Percentiles rank a stretch among this genome's conserved stretches.
Evolutionary conservation across 2,113 vertebrate species (phyloP).

Genomic region (Osmerus eperlanus): DNA sequence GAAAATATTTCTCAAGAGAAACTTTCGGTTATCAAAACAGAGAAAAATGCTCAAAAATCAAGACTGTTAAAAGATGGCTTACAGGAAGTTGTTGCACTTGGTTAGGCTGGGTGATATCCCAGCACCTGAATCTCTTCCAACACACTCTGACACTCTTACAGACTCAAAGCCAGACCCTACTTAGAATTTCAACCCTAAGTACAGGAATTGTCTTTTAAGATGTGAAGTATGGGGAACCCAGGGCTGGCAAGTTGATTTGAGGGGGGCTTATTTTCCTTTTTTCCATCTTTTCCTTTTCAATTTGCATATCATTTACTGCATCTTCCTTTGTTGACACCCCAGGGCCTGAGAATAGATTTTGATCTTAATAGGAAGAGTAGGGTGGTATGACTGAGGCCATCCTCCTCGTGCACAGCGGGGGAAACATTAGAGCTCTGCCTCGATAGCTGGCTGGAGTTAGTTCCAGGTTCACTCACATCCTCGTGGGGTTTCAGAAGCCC

Average conservation of each 20-base stretch:
- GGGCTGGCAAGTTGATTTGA: constrained; percentile 68
- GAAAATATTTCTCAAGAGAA: constrained; percentile 44
- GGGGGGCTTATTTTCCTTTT: constrained; percentile 46
- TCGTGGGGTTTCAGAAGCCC: constrained; percentile 42
- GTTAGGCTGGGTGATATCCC: constrained; percentile 62
- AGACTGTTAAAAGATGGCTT: constrained; percentile 37
- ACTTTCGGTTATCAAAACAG: constrained; percentile 23
- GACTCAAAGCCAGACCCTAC: constrained; percentile 53
- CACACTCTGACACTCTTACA: constrained; percentile 36
- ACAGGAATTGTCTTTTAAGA: constrained; percentile 64
- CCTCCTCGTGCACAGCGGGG: constrained; percentile 63
- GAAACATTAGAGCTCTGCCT: constrained; percentile 67
- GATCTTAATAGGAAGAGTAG: constrained; percentile 77
- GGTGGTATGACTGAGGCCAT: constrained; percentile 70
- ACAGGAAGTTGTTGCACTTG: constrained; percentile 51
- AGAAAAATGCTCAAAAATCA: constrained; percentile 1
- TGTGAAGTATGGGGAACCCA: constrained; percentile 64
- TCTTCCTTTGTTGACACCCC: constrained; percentile 79
- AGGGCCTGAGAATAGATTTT: constrained; percentile 73
- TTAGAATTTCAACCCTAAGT: constrained; percentile 67
- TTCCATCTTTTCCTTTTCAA: constrained; percentile 55
- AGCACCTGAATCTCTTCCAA: constrained; percentile 51
- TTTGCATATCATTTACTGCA: constrained; percentile 81
- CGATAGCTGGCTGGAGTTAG: constrained; percentile 54
- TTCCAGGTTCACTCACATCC: constrained; percentile 46